Evolutionary conservation across 2,797 vertebrate genomes (phyloP).

Genomic region (Acanthurus lineatus): DNA sequence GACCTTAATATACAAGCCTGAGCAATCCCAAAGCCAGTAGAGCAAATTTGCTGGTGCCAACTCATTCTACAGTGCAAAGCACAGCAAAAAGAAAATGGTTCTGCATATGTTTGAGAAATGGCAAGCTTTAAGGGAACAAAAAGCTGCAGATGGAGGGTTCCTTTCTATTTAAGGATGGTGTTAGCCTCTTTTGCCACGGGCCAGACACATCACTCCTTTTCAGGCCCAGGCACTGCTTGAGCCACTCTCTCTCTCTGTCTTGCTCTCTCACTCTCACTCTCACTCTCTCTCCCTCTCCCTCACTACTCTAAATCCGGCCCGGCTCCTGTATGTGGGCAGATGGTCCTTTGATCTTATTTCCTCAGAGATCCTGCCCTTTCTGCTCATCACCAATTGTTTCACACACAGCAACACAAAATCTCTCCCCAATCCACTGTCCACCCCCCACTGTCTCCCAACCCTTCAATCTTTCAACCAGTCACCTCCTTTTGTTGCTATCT

Average conservation of each 20-base stretch:
- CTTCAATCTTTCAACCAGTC: constrained; percentile 38
- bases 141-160: constrained; percentile 62
- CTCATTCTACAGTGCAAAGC: constrained; percentile 42
- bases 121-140: constrained; percentile 54
- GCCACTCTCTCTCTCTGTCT: constrained; percentile 18
- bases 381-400: constrained; percentile 78
- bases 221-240: constrained; percentile 50
- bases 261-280: no score
- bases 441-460: constrained; percentile 35
- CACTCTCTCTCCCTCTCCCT: not conserved
- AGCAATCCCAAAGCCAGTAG: constrained; percentile 55
- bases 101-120: constrained; percentile 59
- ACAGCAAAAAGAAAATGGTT: constrained; percentile 53
- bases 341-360: constrained; percentile 85
- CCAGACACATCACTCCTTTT: constrained; percentile 68
- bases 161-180: constrained; percentile 63
- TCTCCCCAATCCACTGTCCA: constrained; percentile 36
- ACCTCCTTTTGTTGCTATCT: constrained; percentile 38
- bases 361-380: constrained; percentile 81
- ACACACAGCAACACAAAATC: constrained; percentile 56
- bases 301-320: constrained; percentile 59
- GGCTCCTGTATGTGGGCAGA: constrained; percentile 76
- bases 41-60: constrained; percentile 48
- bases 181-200: constrained; percentile 61
- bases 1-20: constrained; percentile 36